A percentile compares a stretch with the other conserved stretches of the same genome.
phyloP scores from a whole-genome alignment of 2,888 invertebrate genomes.

The Coremacera marginata region DNA sequence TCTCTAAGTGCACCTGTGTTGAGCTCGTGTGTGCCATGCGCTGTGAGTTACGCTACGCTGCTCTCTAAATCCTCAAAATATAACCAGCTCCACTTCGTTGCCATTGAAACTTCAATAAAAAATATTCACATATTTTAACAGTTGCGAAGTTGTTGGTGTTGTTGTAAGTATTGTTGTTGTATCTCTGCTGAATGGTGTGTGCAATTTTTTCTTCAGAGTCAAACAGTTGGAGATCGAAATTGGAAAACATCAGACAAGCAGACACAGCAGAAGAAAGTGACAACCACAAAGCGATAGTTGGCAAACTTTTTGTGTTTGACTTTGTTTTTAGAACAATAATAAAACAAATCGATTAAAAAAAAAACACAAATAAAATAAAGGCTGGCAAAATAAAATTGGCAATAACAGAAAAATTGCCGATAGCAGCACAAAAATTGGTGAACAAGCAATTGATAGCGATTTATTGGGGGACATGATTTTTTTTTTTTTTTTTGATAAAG shows the following conservation, averaged over 20 bases:
- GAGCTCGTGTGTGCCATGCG: neutral
- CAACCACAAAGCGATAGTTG: slow-evolving; percentile 22
- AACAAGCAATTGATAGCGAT: neutral
- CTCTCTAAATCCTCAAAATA: neutral
- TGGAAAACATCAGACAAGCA: too few relatives aligned
- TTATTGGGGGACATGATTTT: neutral
- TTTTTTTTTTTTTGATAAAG: neutral
- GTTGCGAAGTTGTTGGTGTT: slow-evolving; percentile 10
- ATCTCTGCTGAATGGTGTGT: neutral
- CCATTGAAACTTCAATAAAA: slow-evolving; percentile 12
- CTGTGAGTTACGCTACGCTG: neutral
- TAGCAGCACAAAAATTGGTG: too few relatives aligned
- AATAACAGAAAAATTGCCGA: neutral
- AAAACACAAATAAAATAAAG: neutral
- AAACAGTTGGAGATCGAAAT: slow-evolving; percentile 9
- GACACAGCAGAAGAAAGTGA: neutral
- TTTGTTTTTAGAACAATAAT: neutral
- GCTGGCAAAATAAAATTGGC: neutral
- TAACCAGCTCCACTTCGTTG: neutral
- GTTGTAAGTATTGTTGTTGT: neutral
- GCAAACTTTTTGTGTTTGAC: neutral
- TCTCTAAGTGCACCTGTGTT: neutral
- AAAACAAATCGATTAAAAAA: neutral
- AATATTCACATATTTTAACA: slow-evolving; percentile 7
- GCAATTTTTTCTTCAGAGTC: neutral